phyloP scores from a whole-genome alignment of 2,888 invertebrate species.

The Ptycholaimellus sp. region DNA sequence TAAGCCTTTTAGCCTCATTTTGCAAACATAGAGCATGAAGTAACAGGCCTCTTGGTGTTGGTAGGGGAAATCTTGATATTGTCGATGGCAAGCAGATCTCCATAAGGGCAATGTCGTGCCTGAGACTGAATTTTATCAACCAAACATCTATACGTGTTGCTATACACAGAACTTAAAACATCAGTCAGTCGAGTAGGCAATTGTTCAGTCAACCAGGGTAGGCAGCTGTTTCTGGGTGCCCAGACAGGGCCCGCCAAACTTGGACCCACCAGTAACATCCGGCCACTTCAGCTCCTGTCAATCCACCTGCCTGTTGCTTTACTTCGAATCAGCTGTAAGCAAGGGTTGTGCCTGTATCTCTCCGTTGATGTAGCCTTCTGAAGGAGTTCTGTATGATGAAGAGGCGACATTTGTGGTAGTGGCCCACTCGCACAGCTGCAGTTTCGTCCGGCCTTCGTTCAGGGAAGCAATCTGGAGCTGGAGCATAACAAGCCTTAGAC shows the following conservation, averaged over 20 bases:
- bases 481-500: too few species aligned
- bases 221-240: constrained; percentile 54
- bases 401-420: constrained; percentile 77
- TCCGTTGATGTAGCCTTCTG: constrained; percentile 69
- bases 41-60: constrained; percentile 86
- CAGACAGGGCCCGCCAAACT: constrained; percentile 75
- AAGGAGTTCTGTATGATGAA: constrained; percentile 81
- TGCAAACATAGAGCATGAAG: constrained; percentile 36
- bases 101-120: constrained; percentile 86
- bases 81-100: constrained; percentile 74
- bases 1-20: too few species aligned
- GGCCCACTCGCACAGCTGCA: constrained; percentile 68
- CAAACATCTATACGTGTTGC: too few species aligned
- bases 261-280: constrained; percentile 89
- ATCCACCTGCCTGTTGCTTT: too few species aligned
- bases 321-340: too few species aligned
- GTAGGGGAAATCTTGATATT: constrained; percentile 85
- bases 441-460: not conserved
- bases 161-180: too few species aligned
- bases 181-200: too few species aligned
- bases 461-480: too few species aligned
- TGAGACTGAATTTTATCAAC: constrained; percentile 40
- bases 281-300: constrained; percentile 45
- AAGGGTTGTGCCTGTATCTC: constrained; percentile 36
- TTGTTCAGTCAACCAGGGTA: constrained; percentile 18